Evolutionary conservation across 1,140 invertebrate genomes (phyloP).

Genomic region (Anastatus disparis): DNA sequence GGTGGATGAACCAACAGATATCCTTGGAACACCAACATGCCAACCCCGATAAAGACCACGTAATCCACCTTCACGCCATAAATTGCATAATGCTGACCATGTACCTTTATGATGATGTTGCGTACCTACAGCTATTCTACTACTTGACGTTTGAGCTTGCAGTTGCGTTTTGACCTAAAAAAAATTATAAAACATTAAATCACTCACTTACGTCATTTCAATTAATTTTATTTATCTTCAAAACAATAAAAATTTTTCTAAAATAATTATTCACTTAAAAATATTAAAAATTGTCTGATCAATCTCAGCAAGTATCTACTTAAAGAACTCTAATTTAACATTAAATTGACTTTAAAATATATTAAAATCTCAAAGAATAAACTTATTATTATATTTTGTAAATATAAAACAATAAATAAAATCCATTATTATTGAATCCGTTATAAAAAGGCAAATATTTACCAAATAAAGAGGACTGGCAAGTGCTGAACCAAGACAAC

Average conservation of each 20-base stretch:
- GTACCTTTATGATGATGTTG: slow-evolving; percentile 83
- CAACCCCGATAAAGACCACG: slow-evolving; percentile 81
- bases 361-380: too few relatives aligned
- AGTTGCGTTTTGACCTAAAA: slow-evolving; percentile 85
- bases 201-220: too few relatives aligned
- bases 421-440: neutral
- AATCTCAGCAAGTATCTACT: too few relatives aligned
- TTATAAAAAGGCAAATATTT: slow-evolving; percentile 44
- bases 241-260: too few relatives aligned
- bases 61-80: slow-evolving; percentile 77
- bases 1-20: slow-evolving; percentile 83
- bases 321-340: too few relatives aligned
- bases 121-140: slow-evolving; percentile 85
- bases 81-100: slow-evolving; percentile 72
- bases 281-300: too few relatives aligned
- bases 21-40: slow-evolving; percentile 76
- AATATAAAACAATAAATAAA: neutral
- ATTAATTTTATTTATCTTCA: too few relatives aligned
- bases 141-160: slow-evolving; percentile 76
- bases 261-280: too few relatives aligned
- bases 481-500: slow-evolving; percentile 77
- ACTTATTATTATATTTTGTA: too few relatives aligned
- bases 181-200: too few relatives aligned
- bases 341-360: too few relatives aligned
- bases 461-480: slow-evolving; percentile 88